A percentile compares a stretch with the other conserved stretches of the same genome.
Conservation (phyloP, 2,113 vertebrate species). For the Heliornis fulica region DNA sequence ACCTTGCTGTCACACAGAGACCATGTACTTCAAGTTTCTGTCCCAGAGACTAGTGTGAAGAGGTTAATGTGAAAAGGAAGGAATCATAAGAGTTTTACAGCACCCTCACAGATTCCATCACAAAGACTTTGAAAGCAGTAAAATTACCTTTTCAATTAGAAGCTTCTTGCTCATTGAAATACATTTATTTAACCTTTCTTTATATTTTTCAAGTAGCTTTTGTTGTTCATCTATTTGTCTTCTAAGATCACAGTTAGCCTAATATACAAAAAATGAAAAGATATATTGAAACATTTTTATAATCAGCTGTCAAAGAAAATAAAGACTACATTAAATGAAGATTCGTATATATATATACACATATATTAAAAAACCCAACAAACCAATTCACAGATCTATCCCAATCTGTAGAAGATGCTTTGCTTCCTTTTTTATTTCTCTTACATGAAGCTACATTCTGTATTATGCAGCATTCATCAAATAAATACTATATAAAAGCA, state of each 20-base stretch:
- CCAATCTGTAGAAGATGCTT: neutral
- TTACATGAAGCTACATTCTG: neutral
- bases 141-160: constrained; percentile 95
- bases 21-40: neutral
- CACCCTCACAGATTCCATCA: neutral
- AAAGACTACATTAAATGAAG: neutral
- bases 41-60: neutral
- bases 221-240: constrained; percentile 99
- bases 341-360: neutral
- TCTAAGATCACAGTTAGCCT: constrained; percentile 99
- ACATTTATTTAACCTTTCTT: constrained; percentile 99
- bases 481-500: neutral
- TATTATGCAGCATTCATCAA: neutral
- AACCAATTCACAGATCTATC: neutral
- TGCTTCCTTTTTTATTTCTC: neutral
- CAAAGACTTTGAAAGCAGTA: neutral
- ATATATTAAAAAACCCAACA: neutral
- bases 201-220: constrained; percentile 99
- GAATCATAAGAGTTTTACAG: neutral
- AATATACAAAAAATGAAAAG: constrained; percentile 18
- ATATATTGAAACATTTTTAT: neutral
- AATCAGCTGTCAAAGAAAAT: neutral
- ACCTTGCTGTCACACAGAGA: neutral
- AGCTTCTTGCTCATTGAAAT: constrained; percentile 99
- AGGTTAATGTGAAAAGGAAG: neutral